Base-by-base conservation (phyloP, 92 coral and sea anemone genomes). In the Bergia sp. region DNA sequence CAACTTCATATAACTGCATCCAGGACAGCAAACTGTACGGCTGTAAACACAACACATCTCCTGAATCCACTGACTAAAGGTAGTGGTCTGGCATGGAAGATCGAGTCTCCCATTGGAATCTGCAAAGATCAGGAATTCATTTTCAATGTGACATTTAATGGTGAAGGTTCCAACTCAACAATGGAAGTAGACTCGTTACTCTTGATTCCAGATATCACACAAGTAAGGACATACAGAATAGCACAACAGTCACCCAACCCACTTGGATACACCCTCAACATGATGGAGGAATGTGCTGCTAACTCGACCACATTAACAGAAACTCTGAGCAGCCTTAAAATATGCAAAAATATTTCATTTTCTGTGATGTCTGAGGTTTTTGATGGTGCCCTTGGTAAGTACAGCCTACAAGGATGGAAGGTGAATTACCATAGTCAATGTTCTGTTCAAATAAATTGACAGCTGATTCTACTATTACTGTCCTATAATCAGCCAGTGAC, bases 321-420 rank as follows among this genome's bases (percentile, higher is more conserved):
- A 58, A 80, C 90, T 37, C 74, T 49, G 38, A 75, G 75, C 12
- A 89, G 94, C 53, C 89, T 81, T 47, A 85, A 88, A 37, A 76
- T 88, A 21, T 96, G 99, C 79, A 79, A 89, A 74, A 92, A 92
- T 86, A 89, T 94, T 20, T 91, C 99, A 42, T 97, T 95, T 91
- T 97, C 99, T 40, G 93, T 86, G 11, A 97, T 95, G 98, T 93
- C 96, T 13, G 96, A 97, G 89, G 93, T 91, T 2, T 92, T 95
- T 85, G 91, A 90, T 89, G 99, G 99, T 55, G 98, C 98, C 37
- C 58, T 94, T 20, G 93, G 99, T 97, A 90, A 95, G 99, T 92
- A 6, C 18, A 61, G 8, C 3, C 58, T 12, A 8, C 13, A 18
- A 53, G 16, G 11, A 15, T 53, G 13, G 58, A 53, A 3, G 18